Evolutionary conservation across 2,888 invertebrate genomes (phyloP), one percentile per base, ranked within the genome.

Genomic region (Thereva nobilitata): DNA sequence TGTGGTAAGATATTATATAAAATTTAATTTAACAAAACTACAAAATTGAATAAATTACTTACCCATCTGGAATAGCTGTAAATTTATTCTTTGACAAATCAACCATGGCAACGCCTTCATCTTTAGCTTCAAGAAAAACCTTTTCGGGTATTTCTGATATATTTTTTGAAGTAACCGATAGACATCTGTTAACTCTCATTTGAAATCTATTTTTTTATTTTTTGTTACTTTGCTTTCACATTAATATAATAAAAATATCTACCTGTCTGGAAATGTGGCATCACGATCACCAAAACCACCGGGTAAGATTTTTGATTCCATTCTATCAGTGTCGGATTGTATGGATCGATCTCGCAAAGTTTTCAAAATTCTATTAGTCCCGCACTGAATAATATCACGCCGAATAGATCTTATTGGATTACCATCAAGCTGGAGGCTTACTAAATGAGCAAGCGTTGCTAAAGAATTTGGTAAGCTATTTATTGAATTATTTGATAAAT

Each of bases 11-110:
- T n/a, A n/a, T n/a, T n/a, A n/a, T n/a, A n/a, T n/a, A n/a, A n/a
- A n/a, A n/a, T 67, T 55, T 42, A 38, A 50, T 37, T 34, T 23
- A 45, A 7, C 1, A 41, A 35, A 5, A 45, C 40, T 42, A 10
- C 45, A 57, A 23, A 41, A 47, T 35, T 49, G 44, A 9, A 66
- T 41, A 40, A 10, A 35, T 38, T 76, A 77, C 78, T 79, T 80
- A 89, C 92, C 89, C 88, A 9, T 80, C 74, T 6, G 95, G 93
- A 71, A 95, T 76, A 1, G 82, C 75, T 1, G 81, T 80, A 0
- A 96, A 83, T 74, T 86, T 86, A 80, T 96, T 96, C 79, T 89
- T 91, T 68, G 91, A 91, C 68, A 95, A 80, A 81, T 95, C 94
- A 6, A 94, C 85, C 56, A 87, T 86, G 64, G 86, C 86, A 6